Percentiles rank a stretch among this genome's conserved stretches.
These are phyloP conservation scores for Morpho deidamia DNA, from an alignment of 2,888 invertebrate species.

Conservation along the genomic window DNA sequence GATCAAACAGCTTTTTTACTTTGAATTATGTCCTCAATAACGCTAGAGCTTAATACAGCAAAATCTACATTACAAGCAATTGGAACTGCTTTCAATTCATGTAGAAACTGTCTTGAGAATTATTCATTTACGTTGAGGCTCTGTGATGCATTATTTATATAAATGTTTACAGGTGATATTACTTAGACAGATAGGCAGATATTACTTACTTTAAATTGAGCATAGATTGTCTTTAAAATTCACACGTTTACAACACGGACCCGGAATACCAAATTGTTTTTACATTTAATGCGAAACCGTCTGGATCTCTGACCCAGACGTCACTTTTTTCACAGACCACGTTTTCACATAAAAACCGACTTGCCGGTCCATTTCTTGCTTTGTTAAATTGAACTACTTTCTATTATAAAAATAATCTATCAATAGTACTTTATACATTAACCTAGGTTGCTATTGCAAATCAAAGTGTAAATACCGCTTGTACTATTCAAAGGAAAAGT, in stretches of 20 bases:
- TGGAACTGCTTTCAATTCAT: constrained; percentile 14
- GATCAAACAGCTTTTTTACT: not conserved
- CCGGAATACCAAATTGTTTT: constrained; percentile 15
- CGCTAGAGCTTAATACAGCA: too few relatives aligned
- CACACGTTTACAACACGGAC: constrained; percentile 22
- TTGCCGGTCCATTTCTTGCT: constrained; percentile 40
- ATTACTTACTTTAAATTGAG: constrained; percentile 28
- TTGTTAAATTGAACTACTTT: constrained; percentile 28
- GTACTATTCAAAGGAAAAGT: too few relatives aligned
- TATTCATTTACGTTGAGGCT: constrained; percentile 42
- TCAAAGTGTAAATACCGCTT: too few relatives aligned
- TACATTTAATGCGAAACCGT: constrained; percentile 22
- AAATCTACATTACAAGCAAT: too few relatives aligned
- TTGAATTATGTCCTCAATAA: too few relatives aligned
- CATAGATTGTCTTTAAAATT: constrained; percentile 25
- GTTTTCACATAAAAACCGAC: constrained; percentile 48
- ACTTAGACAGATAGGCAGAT: too few relatives aligned
- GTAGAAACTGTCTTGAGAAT: constrained; percentile 18
- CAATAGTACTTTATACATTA: constrained; percentile 6
- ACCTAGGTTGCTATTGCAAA: not conserved
- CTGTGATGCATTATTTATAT: constrained; percentile 16
- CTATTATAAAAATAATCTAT: constrained; percentile 16
- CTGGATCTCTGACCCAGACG: constrained; percentile 37
- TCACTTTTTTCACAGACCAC: constrained; percentile 40
- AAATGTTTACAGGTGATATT: constrained; percentile 3